Conservation (phyloP, 2,797 vertebrate species). For the Pempheris klunzingeri region DNA sequence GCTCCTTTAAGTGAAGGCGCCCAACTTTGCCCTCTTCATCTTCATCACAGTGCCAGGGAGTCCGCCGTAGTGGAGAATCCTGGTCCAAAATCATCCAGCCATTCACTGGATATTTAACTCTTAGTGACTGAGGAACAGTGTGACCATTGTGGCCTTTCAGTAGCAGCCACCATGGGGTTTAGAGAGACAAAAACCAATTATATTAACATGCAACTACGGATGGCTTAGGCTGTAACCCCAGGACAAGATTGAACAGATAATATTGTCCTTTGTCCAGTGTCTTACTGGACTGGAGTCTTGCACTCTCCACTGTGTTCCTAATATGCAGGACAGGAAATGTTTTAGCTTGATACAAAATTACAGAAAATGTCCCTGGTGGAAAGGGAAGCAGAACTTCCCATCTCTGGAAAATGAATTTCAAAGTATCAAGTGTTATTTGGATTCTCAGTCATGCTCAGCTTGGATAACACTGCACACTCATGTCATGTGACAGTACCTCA, state of each 20-base stretch:
- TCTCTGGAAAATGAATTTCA: not conserved
- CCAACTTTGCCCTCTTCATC: not conserved
- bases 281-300: not conserved
- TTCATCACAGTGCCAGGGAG: not conserved
- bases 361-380: conserved; percentile 6
- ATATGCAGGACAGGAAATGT: conserved; percentile 18
- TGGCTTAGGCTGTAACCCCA: conserved; percentile 15
- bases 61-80: not conserved
- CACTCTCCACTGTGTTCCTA: not conserved
- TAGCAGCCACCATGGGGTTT: not conserved
- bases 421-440: not conserved
- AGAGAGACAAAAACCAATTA: conserved; percentile 22
- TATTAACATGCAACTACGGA: conserved; percentile 22
- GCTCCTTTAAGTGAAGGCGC: not conserved
- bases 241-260: conserved; percentile 16
- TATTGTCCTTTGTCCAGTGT: conserved; percentile 19
- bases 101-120: conserved; percentile 1
- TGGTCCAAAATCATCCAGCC: not conserved
- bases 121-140: conserved; percentile 18
- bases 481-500: conserved; percentile 46
- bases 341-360: not conserved
- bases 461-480: conserved; percentile 9
- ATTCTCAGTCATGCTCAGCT: not conserved
- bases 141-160: conserved; percentile 21
- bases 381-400: not conserved